Percentiles rank a stretch among this genome's conserved stretches.
Evolutionary conservation across 1,140 invertebrate genomes (phyloP).

Genomic region (Drosophila biarmipes): DNA sequence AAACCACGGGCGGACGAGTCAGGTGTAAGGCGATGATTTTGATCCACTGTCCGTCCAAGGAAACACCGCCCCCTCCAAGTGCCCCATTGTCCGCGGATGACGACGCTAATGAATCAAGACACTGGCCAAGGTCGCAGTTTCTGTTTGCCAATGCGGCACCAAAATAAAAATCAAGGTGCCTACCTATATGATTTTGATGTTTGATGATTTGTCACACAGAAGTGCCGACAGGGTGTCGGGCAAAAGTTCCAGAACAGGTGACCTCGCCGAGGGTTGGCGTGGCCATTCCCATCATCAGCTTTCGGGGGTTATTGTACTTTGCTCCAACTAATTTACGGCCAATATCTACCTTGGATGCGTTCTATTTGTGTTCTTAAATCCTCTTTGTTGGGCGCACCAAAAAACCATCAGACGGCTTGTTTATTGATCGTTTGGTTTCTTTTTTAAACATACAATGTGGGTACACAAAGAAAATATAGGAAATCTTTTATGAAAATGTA

Average conservation of each 20-base stretch:
- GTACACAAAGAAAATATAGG: background rate
- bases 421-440: conserved; percentile 32
- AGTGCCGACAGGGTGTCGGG: conserved; percentile 7
- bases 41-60: conserved; percentile 48
- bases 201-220: conserved; percentile 40
- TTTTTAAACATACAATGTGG: conserved; percentile 6
- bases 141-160: conserved; percentile 57
- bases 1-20: conserved; percentile 29
- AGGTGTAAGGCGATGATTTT: conserved; percentile 18
- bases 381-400: conserved; percentile 6
- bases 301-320: conserved; percentile 25
- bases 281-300: conserved; percentile 2
- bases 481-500: background rate
- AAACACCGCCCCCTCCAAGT: conserved; percentile 23
- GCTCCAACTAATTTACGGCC: conserved; percentile 28
- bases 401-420: conserved; percentile 19
- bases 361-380: conserved; percentile 26
- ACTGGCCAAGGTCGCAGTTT: conserved; percentile 61
- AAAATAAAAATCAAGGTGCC: conserved; percentile 71
- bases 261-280: background rate
- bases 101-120: conserved; percentile 72
- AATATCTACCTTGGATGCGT: conserved; percentile 27
- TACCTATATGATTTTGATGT: conserved; percentile 44
- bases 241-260: conserved; percentile 15
- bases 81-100: conserved; percentile 45